Evolutionary conservation across 2,797 vertebrate genomes (phyloP).

Genomic region (Oreochromis grahami): DNA sequence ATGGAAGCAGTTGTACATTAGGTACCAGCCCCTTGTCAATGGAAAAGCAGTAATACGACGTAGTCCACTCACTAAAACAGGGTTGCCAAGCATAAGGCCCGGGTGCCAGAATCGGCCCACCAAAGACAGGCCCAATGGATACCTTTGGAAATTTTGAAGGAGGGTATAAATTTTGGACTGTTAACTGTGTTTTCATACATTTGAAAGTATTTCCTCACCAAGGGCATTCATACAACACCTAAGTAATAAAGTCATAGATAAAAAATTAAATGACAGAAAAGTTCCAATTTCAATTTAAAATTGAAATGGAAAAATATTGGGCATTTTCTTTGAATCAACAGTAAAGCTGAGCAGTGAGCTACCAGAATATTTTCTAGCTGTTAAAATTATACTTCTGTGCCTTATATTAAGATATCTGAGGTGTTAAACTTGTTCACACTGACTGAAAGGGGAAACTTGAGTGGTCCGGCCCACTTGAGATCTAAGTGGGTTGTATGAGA

Average conservation of each 20-base stretch:
- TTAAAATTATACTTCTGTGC: not conserved
- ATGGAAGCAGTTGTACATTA: not conserved
- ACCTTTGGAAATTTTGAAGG: not conserved
- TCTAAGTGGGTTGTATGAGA: not conserved
- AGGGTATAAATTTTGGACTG: not conserved
- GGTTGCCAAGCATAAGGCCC: not conserved
- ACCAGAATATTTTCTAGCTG: not conserved
- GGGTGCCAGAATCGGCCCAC: not conserved
- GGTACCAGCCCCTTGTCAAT: not conserved
- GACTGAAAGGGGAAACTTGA: not conserved
- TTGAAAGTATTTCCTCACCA: not conserved
- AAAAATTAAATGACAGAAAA: not conserved
- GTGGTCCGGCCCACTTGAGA: not conserved
- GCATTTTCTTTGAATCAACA: not conserved
- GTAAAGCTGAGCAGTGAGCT: not conserved
- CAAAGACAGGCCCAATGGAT: not conserved
- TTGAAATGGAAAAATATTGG: not conserved
- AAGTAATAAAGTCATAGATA: not conserved
- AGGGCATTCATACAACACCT: not conserved
- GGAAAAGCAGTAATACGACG: not conserved
- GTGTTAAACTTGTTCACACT: not conserved
- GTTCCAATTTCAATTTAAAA: not conserved
- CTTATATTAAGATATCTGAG: not conserved
- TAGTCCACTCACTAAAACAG: not conserved
- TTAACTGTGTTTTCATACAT: not conserved